phyloP scores from a whole-genome alignment of 2,113 vertebrate species.

The Xiphophorus maculatus region DNA sequence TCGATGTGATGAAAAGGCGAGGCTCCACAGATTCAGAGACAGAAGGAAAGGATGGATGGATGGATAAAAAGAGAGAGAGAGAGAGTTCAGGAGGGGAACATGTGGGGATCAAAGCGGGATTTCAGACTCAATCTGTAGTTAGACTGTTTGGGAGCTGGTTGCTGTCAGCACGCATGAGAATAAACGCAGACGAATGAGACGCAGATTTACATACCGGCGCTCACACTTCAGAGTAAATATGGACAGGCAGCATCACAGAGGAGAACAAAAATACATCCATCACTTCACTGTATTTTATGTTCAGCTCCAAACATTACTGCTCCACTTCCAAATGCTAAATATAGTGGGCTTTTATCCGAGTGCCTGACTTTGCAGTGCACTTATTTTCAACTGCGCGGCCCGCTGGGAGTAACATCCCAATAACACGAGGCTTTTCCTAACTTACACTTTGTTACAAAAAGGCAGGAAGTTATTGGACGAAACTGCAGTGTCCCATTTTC shows the following conservation, averaged over 20 bases:
- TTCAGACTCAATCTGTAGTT: constrained; percentile 49
- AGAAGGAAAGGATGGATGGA: constrained; percentile 5
- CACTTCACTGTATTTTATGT: neutral
- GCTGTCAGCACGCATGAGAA: constrained; percentile 61
- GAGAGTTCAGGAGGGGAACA: constrained; percentile 34
- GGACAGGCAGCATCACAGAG: constrained; percentile 20
- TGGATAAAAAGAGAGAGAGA: constrained; percentile 7
- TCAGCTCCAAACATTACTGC: neutral
- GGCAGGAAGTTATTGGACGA: neutral
- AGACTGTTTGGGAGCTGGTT: constrained; percentile 48
- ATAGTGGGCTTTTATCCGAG: neutral
- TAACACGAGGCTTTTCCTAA: neutral
- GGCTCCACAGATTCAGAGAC: constrained; percentile 15
- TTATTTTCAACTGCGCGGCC: neutral
- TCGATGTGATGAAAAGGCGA: constrained; percentile 52
- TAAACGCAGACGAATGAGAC: constrained; percentile 55
- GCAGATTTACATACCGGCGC: constrained; percentile 28
- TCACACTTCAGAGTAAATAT: constrained; percentile 17
- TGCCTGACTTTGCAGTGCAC: neutral
- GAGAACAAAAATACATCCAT: constrained; percentile 20
- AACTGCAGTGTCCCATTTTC: neutral
- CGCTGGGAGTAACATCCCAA: neutral
- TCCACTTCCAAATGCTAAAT: neutral
- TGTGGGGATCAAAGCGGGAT: constrained; percentile 54
- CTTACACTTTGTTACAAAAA: neutral